Conservation (phyloP, 53 echinoderm and acorn worm species). For the Antedon mediterranea region DNA sequence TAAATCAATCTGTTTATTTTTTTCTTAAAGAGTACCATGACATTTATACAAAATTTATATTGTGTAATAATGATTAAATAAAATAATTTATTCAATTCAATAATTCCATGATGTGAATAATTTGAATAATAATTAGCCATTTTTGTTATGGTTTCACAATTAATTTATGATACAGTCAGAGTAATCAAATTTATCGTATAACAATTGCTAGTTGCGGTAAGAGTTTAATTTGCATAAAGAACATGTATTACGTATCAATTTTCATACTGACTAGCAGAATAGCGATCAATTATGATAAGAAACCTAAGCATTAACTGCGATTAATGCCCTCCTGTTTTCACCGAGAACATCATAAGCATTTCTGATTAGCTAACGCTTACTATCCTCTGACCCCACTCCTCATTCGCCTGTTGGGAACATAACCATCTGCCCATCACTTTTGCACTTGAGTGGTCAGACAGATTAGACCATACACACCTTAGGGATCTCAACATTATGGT, state of each 20-base stretch:
- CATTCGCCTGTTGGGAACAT: neutral
- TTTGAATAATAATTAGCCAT: neutral
- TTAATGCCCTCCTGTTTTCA: neutral
- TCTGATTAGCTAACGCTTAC: neutral
- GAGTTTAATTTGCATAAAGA: neutral
- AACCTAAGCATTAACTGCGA: neutral
- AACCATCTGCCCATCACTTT: neutral
- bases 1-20: too few relatives aligned
- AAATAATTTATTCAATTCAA: too few relatives aligned
- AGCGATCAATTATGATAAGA: constrained; percentile 1
- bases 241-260: neutral
- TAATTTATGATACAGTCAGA: neutral
- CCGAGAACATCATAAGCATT: neutral
- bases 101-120: neutral
- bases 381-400: neutral
- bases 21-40: too few relatives aligned
- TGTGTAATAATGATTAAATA: too few relatives aligned
- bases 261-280: neutral
- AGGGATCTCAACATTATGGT: neutral
- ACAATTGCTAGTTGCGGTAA: neutral
- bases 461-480: neutral
- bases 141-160: neutral
- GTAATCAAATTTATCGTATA: neutral
- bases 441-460: constrained; percentile 1
- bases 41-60: too few relatives aligned